Base-by-base conservation (phyloP, 2,888 invertebrate genomes). In the Ceriagrion tenellum region DNA sequence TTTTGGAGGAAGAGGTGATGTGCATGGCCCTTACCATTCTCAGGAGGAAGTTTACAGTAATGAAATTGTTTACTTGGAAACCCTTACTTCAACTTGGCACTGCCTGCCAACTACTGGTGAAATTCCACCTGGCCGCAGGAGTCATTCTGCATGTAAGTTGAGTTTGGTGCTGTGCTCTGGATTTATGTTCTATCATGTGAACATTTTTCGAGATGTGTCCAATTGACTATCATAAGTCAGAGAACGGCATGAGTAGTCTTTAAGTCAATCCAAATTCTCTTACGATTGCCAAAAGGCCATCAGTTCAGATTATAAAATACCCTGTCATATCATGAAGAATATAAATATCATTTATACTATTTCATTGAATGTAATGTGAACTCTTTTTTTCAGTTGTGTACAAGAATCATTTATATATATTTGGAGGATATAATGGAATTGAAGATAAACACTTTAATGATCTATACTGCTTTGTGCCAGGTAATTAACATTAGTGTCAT, bases 391-490 rank as follows among this genome's bases (percentile, higher is more conserved):
- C 97, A 99, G 99, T 99, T 98, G 97, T 98, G 13, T 98, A 98
- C 96, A 97, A 98, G 96, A 98, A 97, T 47, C 97, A 98, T 96
- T 98, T 99, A 97, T 99, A 98, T 96, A 98, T 99, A 95, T 99
- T 99, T 97, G 99, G 99, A 95, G 99, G 99, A 56, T 99, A 98
- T 96, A 99, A 99, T 97, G 98, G 98, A 20, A 97, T 98, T 56
- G 96, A 97, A 95, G 98, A 98, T 96, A 97, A 97, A 95, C 99
- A 99, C 97, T 99, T 98, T 96, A 98, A 98, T 97, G 99, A 99
- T 97, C 97, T 99, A 96, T 98, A 98, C 96, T 98, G 98, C 96
- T 99, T 98, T 97, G 97, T 97, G 96, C 97, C 97, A 95, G 97
- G 96, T 96, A 96, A 95, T 26, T 74, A 30, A 47, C 4, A 4